These are phyloP conservation scores for Cydia strobilella DNA, from an alignment of 1,140 invertebrate genomes.

Conservation along the genomic window DNA sequence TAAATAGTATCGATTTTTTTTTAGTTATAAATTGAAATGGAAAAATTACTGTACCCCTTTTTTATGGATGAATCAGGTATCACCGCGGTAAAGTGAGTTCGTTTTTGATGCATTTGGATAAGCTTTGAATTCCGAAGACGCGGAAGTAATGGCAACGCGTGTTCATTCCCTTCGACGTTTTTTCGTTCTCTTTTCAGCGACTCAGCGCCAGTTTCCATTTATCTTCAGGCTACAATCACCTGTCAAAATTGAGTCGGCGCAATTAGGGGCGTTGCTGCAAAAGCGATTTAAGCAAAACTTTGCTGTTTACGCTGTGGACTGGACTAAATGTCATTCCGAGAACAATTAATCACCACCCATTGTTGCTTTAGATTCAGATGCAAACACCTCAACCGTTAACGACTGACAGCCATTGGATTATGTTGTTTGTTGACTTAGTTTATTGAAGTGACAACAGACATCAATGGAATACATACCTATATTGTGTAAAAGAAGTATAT, in stretches of 20 bases:
- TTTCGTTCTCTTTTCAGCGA: slow-evolving; percentile 20
- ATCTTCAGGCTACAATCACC: slow-evolving; percentile 47
- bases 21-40: background rate
- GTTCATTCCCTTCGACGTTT: slow-evolving; percentile 22
- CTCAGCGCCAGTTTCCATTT: slow-evolving; percentile 36
- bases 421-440: no score
- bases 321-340: slow-evolving; percentile 45
- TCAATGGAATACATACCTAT: no score
- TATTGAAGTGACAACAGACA: no score
- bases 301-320: slow-evolving; percentile 55
- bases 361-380: slow-evolving; percentile 45
- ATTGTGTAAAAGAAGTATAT: no score
- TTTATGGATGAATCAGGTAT: no score
- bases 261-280: slow-evolving; percentile 56
- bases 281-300: slow-evolving; percentile 61
- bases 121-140: slow-evolving; percentile 35
- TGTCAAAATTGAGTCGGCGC: slow-evolving; percentile 61
- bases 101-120: slow-evolving; percentile 42
- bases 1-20: background rate
- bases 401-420: slow-evolving; percentile 28
- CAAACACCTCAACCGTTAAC: slow-evolving; percentile 45
- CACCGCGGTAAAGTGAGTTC: slow-evolving; percentile 38
- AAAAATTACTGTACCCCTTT: background rate
- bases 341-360: slow-evolving; percentile 56
- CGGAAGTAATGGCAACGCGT: slow-evolving; percentile 20